These are phyloP conservation scores for Sepiola atlantica DNA, from an alignment of 2,888 invertebrate genomes.

Conservation along the genomic window DNA sequence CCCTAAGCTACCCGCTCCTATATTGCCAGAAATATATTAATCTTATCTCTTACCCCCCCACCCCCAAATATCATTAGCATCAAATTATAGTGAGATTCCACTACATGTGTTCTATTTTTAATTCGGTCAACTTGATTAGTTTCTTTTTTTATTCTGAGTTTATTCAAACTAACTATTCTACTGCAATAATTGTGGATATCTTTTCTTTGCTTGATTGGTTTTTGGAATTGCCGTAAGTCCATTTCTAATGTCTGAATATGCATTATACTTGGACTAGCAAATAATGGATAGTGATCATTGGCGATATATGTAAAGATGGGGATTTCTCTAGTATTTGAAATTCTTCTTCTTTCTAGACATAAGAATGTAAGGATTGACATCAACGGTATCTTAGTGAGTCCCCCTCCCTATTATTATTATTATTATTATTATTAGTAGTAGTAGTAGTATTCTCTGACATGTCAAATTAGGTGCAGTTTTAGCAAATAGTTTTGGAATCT, in stretches of 20 bases:
- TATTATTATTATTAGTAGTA: no score
- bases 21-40: constrained; percentile 32
- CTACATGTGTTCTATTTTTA: not conserved
- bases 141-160: not conserved
- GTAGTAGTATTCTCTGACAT: no score
- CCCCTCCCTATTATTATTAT: no score
- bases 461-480: no score
- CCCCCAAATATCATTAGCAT: not conserved
- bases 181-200: not conserved
- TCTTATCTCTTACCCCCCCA: not conserved
- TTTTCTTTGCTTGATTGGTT: not conserved
- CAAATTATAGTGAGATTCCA: not conserved
- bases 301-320: not conserved
- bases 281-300: not conserved
- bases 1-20: not conserved
- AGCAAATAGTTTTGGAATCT: no score
- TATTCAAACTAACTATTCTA: not conserved
- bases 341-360: not conserved
- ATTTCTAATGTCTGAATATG: not conserved
- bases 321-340: not conserved
- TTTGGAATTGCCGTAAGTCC: not conserved
- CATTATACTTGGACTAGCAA: not conserved
- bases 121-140: not conserved
- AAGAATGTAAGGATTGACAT: no score
- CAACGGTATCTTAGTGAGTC: no score